These are phyloP conservation scores for Mormyrus iriodes DNA, from an alignment of 2,113 vertebrate genomes.

Conservation along the genomic window DNA sequence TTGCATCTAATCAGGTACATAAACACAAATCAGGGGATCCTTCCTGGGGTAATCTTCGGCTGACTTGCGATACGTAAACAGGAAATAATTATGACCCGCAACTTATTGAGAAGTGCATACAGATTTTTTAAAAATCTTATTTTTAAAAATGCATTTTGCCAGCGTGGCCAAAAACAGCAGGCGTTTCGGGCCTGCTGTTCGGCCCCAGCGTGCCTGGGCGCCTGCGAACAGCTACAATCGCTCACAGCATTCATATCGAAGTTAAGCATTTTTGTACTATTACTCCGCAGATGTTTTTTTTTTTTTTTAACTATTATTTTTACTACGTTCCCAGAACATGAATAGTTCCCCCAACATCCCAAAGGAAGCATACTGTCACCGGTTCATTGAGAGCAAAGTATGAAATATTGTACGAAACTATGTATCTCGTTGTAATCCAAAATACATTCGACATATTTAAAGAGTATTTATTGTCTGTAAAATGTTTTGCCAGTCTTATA, in stretches of 20 bases:
- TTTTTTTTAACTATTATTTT: background rate
- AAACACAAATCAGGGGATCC: slow-evolving; percentile 7
- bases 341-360: background rate
- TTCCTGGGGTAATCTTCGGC: background rate
- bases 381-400: background rate
- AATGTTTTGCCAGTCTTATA: background rate
- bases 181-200: background rate
- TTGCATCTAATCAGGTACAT: background rate
- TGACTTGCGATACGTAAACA: slow-evolving; percentile 8
- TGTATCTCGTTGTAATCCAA: background rate
- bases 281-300: slow-evolving; percentile 1
- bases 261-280: slow-evolving; percentile 13
- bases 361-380: slow-evolving; percentile 9
- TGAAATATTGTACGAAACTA: background rate
- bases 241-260: background rate
- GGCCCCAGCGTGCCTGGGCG: background rate
- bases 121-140: background rate
- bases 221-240: background rate
- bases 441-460: background rate
- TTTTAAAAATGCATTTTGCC: background rate
- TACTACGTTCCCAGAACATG: background rate
- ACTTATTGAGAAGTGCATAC: background rate
- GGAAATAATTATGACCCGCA: slow-evolving; percentile 5
- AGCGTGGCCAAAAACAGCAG: background rate
- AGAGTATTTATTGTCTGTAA: slow-evolving; percentile 9